Percentiles rank a stretch among this genome's conserved stretches.
phyloP scores from a whole-genome alignment of 64 coral and sea anemone genomes.

The Hydrozoanthus tunicans region DNA sequence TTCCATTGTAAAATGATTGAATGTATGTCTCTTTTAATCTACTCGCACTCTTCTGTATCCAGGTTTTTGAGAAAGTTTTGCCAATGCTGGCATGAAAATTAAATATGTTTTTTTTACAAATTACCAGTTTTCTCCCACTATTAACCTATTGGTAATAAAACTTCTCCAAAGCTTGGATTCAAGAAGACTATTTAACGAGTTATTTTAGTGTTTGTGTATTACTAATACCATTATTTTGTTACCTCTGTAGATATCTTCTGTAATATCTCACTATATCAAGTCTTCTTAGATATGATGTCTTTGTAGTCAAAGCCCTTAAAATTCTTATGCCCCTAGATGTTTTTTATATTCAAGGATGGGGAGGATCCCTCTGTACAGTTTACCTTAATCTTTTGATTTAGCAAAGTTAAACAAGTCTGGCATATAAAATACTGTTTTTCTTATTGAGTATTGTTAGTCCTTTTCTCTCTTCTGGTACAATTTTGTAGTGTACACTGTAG shows the following conservation, averaged over 20 bases:
- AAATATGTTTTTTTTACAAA: neutral
- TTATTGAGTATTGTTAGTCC: too few relatives aligned
- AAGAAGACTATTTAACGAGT: neutral
- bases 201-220: neutral
- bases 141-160: too few relatives aligned
- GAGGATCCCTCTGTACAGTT: too few relatives aligned
- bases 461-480: neutral
- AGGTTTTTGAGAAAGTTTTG: neutral
- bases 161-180: neutral
- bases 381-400: too few relatives aligned
- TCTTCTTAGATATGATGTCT: neutral
- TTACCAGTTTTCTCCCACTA: neutral
- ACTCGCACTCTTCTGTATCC: neutral
- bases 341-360: too few relatives aligned
- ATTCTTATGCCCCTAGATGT: too few relatives aligned
- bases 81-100: too few relatives aligned
- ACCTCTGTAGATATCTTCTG: slow-evolving; percentile 40
- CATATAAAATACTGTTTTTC: too few relatives aligned
- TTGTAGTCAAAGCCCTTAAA: slow-evolving; percentile 5
- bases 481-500: slow-evolving; percentile 19
- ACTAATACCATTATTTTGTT: slow-evolving; percentile 25
- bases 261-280: neutral
- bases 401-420: too few relatives aligned
- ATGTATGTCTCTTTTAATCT: neutral
- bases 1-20: neutral